Evolutionary conservation across 2,888 invertebrate genomes (phyloP), one percentile per base, ranked within the genome.

Genomic region (Andrena chrysosceles): DNA sequence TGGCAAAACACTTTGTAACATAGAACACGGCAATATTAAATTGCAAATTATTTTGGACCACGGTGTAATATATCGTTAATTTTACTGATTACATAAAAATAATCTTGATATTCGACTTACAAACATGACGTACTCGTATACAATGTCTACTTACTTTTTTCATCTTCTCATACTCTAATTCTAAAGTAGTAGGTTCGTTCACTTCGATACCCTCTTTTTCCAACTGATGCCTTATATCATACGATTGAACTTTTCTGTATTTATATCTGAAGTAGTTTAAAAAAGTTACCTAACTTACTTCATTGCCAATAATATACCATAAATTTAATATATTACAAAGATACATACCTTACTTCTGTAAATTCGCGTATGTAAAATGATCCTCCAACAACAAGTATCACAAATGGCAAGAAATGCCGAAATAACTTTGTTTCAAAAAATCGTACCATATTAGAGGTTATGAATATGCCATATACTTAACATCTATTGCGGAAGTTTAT

Each of bases 361-460:
- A 98, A 98, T 94, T 97, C 96, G 89, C 95, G 95, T 42, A 98
- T 93, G 4, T 96, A 97, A 93, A 97, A 96, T 0, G 97, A 97
- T 69, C 97, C 97, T 56, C 97, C 97, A 73, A 97, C 94, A 26
- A 97, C 94, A 82, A 97, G 95, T 68, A 96, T 81, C 29, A 97
- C 90, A 93, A 97, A 97, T 5, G 98, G 98, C 49, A 97, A 0
- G 23, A 69, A 64, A 2, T 77, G 62, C 5, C 29, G 54, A 48
- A 75, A 20, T 4, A 0, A 0, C 48, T 49, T 81, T 16, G 10
- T 20, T 8, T 68, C 20, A 26, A 7, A 42, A 26, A 81, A 59
- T 42, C 3, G 16, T 48, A 82, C 75, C 48, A 16, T 69, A 68
- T 54, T n/a, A 8, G 48, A 81, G 31, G 71, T 80, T 80, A 80